Conservation (phyloP, 35 echinoderm and acorn worm species). For the Ophiothrix spiculata region DNA sequence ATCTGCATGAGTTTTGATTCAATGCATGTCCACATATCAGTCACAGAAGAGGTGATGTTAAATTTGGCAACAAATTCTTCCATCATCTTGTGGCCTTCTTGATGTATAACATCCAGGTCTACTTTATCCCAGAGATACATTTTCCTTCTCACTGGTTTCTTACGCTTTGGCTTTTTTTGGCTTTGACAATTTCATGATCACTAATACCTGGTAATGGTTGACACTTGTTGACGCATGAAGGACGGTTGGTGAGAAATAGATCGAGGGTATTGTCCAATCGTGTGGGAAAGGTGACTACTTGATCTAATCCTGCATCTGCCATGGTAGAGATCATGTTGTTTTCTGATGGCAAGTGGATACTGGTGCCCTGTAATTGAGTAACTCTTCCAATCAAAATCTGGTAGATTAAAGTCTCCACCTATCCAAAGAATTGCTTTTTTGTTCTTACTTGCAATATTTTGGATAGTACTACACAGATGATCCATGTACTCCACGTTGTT, state of each 20-base stretch:
- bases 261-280: slow-evolving; percentile 21
- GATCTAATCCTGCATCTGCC: slow-evolving; percentile 32
- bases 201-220: slow-evolving; percentile 29
- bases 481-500: slow-evolving; percentile 37
- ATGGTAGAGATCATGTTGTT: slow-evolving; percentile 33
- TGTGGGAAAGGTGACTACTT: slow-evolving; percentile 45
- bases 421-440: slow-evolving; percentile 49
- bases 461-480: slow-evolving; percentile 15
- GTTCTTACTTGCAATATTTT: neutral
- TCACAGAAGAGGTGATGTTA: neutral
- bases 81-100: neutral
- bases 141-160: slow-evolving; percentile 34
- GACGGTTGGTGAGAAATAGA: slow-evolving; percentile 37
- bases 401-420: slow-evolving; percentile 49
- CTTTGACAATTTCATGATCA: slow-evolving; percentile 37
- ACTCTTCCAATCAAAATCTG: slow-evolving; percentile 39
- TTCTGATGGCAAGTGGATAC: neutral
- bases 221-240: slow-evolving; percentile 31
- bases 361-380: neutral
- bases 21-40: slow-evolving; percentile 14
- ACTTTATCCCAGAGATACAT: slow-evolving; percentile 37
- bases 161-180: slow-evolving; percentile 27
- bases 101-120: slow-evolving; percentile 12
- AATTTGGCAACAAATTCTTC: neutral
- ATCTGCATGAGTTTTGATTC: neutral